phyloP scores from a whole-genome alignment of 2,113 vertebrate genomes.

The Brachypteracias leptosomus region DNA sequence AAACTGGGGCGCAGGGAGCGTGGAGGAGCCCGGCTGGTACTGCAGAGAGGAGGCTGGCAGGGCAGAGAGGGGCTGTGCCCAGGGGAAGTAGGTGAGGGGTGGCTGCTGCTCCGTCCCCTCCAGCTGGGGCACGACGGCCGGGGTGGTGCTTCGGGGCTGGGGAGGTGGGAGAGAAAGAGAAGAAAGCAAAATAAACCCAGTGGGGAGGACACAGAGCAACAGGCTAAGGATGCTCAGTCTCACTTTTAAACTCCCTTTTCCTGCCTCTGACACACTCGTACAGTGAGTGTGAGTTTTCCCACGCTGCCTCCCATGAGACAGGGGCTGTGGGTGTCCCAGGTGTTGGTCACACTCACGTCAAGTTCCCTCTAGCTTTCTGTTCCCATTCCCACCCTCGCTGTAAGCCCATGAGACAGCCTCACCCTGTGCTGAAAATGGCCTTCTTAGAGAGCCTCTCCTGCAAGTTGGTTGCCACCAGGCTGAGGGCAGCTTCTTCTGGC shows the following conservation, averaged over 20 bases:
- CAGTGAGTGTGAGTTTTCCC: not conserved
- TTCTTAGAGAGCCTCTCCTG: no score
- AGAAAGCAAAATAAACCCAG: accelerated
- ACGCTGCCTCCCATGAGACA: not conserved
- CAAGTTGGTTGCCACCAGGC: not conserved
- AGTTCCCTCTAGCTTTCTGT: not conserved
- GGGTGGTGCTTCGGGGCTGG: conserved; percentile 79
- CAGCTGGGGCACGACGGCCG: conserved; percentile 76
- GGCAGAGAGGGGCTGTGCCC: conserved; percentile 87
- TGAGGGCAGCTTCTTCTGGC: not conserved
- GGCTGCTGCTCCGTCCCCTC: conserved; percentile 83
- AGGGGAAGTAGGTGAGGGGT: conserved; percentile 86
- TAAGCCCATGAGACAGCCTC: not conserved
- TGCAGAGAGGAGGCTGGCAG: conserved; percentile 80
- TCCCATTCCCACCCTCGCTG: not conserved
- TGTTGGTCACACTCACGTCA: not conserved
- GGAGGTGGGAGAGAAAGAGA: not conserved
- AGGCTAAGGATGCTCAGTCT: not conserved
- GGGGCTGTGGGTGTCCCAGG: conserved; percentile 22
- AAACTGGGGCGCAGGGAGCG: conserved; percentile 77
- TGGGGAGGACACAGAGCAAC: not conserved
- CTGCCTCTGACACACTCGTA: not conserved
- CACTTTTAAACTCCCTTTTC: not conserved
- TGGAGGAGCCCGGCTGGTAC: conserved; percentile 77
- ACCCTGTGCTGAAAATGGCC: not conserved